phyloP scores from a whole-genome alignment of 2,888 invertebrate species.

The Callyntrura sp. region DNA sequence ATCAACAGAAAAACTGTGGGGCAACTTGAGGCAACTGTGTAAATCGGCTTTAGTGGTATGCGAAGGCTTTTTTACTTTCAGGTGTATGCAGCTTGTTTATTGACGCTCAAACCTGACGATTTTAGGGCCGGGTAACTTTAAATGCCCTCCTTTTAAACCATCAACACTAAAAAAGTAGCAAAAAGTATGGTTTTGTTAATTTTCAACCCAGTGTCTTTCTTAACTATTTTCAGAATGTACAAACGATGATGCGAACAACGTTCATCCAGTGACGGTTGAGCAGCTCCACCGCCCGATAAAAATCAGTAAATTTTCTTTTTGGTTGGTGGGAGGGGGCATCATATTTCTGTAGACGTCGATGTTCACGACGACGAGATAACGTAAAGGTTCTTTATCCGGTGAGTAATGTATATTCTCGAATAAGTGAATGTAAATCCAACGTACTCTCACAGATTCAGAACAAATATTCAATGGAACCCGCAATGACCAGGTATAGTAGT shows the following conservation, averaged over 20 bases:
- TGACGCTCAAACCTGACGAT: too few species aligned
- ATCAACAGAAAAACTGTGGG: too few species aligned
- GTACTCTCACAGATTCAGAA: too few species aligned
- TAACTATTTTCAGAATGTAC: neutral
- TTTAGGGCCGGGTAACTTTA: too few species aligned
- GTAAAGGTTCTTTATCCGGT: neutral
- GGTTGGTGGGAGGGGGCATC: neutral
- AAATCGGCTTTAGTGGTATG: too few species aligned
- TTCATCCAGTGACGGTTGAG: neutral
- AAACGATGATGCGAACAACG: neutral
- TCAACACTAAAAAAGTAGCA: slow-evolving; percentile 5
- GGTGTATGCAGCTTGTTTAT: too few species aligned
- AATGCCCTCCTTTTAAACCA: too few species aligned
- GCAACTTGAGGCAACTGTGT: too few species aligned
- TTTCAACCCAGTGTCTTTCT: neutral
- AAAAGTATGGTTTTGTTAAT: neutral
- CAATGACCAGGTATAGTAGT: too few species aligned
- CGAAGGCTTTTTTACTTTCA: too few species aligned
- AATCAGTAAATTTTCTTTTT: neutral
- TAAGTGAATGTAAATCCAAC: too few species aligned
- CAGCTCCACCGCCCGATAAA: neutral
- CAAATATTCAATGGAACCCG: too few species aligned
- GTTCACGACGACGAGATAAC: neutral
- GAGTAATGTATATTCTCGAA: neutral
- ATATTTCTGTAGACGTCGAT: neutral